Evolutionary conservation across 2,888 invertebrate genomes (phyloP), one percentile per base, ranked within the genome.

Genomic region (Drosophila percnosoma): DNA sequence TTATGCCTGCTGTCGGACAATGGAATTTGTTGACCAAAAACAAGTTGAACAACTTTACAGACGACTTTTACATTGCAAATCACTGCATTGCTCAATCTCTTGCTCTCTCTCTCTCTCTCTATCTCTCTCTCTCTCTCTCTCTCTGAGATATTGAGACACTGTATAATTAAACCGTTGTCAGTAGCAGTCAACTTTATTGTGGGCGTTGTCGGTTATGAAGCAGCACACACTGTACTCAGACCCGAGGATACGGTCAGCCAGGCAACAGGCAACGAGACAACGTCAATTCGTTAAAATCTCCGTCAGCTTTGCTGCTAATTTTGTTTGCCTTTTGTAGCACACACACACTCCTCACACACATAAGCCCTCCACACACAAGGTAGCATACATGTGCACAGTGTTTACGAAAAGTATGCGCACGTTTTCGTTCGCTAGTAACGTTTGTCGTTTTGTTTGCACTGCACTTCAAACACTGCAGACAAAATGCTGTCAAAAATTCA

Each of bases 401-500:
- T 62, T 66, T 67, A 75, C 42, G 63, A 77, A 87, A 85, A 87
- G 89, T 89, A 77, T 81, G 84, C 70, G 71, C 75, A 82, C 85
- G 51, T 75, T 63, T 58, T 40, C 42, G 59, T 62, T 34, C 48
- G 61, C 68, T 62, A 57, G 62, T 59, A 62, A 68, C 66, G 66
- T 77, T 74, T 63, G 64, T 83, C 80, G 68, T 69, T 75, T 64
- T 85, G 86, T 82, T 86, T 86, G 87, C 68, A 27, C 40, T 79
- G 77, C 87, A 87, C 85, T 86, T 79, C 87, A 86, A 86, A 86
- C 89, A 86, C 72, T 89, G 85, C 85, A 87, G 82, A 83, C 89
- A 87, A 73, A 89, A 80, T 89, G 87, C 89, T 83, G 83, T 86
- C 87, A 89, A 86, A 88, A 88, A 72, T 75, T 51, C 68, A 66